Conservation (phyloP, 92 coral and sea anemone species). For the Palythoa grandiflora region DNA sequence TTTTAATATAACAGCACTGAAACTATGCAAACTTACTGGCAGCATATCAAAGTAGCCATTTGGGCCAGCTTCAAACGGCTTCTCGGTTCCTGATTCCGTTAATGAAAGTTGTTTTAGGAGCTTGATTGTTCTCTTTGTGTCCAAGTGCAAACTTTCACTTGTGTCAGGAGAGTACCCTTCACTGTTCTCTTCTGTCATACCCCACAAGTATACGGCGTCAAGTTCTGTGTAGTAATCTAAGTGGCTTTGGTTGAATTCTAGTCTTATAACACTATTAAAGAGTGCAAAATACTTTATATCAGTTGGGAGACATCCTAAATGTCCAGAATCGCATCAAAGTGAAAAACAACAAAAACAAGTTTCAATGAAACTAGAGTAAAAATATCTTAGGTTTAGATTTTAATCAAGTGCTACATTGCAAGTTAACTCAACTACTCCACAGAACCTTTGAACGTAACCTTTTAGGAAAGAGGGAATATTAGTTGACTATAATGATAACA, state of each 20-base stretch:
- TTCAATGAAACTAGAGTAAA: not conserved
- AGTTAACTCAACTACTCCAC: no score
- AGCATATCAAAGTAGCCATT: constrained; percentile 87
- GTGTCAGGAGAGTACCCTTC: not conserved
- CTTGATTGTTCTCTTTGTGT: constrained; percentile 45
- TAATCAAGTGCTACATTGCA: no score
- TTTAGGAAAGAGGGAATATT: no score
- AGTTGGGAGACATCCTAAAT: not conserved
- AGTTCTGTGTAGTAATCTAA: constrained; percentile 94
- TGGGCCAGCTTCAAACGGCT: constrained; percentile 31
- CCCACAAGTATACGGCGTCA: constrained; percentile 89
- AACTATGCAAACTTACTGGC: constrained; percentile 66
- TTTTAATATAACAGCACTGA: not conserved
- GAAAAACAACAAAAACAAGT: not conserved
- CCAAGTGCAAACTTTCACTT: not conserved
- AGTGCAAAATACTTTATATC: not conserved
- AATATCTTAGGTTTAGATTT: no score
- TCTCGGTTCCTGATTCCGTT: constrained; percentile 32
- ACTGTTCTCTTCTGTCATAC: constrained; percentile 51
- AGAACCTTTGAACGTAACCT: no score
- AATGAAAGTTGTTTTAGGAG: constrained; percentile 76
- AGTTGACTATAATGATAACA: no score
- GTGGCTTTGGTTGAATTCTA: constrained; percentile 93
- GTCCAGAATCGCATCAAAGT: no score
- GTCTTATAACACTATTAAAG: constrained; percentile 75